phyloP scores from a whole-genome alignment of 1,140 invertebrate species.

The Cecropterus lyciades region DNA sequence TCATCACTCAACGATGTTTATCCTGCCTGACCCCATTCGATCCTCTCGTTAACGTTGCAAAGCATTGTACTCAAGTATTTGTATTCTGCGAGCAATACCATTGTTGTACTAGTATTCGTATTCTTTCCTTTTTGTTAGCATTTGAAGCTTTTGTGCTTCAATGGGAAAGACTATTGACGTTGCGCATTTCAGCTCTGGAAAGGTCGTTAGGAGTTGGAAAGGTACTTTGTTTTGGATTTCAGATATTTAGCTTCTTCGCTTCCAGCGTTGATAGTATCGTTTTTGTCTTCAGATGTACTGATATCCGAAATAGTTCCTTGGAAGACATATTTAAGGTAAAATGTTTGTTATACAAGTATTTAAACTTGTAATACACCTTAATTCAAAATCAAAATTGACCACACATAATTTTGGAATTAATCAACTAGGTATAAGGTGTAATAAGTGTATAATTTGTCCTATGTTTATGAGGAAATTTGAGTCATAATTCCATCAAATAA shows the following conservation, averaged over 20 bases:
- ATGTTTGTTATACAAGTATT: too few species aligned
- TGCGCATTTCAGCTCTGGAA: slow-evolving; percentile 16
- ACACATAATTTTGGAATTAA: too few species aligned
- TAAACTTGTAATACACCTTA: too few species aligned
- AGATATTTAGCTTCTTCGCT: slow-evolving; percentile 4
- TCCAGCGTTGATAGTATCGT: slow-evolving; percentile 1
- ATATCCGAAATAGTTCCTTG: neutral
- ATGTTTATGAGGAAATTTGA: too few species aligned
- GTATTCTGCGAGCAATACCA: slow-evolving; percentile 27
- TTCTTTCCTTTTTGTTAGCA: slow-evolving; percentile 27
- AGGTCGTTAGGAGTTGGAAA: slow-evolving; percentile 20
- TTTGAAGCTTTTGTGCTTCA: slow-evolving; percentile 22
- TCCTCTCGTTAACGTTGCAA: slow-evolving; percentile 32
- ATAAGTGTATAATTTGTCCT: too few species aligned
- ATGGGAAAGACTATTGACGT: slow-evolving; percentile 5
- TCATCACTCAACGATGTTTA: slow-evolving; percentile 30
- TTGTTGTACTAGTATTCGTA: slow-evolving; percentile 24
- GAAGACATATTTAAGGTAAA: too few species aligned
- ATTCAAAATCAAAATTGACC: too few species aligned
- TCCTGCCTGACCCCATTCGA: slow-evolving; percentile 29
- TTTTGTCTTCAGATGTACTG: neutral
- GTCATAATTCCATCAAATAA: too few species aligned
- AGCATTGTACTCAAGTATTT: slow-evolving; percentile 29
- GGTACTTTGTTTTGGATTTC: slow-evolving; percentile 2
- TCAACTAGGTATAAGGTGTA: too few species aligned